A percentile compares a stretch with the other conserved stretches of the same genome.
Evolutionary conservation across 1,140 invertebrate genomes (phyloP).

Genomic region (Drosophila sturtevanti): DNA sequence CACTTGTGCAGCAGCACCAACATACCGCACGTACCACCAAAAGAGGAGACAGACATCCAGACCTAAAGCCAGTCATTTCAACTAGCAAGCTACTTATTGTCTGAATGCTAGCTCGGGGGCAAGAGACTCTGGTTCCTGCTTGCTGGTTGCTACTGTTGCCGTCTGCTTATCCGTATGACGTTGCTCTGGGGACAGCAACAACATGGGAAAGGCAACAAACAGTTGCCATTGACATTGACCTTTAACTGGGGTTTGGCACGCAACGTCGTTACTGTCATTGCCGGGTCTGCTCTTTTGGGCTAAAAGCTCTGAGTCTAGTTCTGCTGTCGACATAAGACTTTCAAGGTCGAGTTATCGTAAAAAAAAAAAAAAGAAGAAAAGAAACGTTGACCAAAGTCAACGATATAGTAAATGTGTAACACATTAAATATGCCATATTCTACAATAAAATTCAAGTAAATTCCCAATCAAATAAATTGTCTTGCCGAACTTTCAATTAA

Average conservation of each 20-base stretch:
- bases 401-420: constrained; percentile 31
- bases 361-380: constrained; percentile 13
- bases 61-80: constrained; percentile 33
- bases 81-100: constrained; percentile 63
- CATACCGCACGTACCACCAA: constrained; percentile 46
- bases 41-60: constrained; percentile 23
- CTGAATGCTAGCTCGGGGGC: constrained; percentile 6
- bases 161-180: constrained; percentile 15
- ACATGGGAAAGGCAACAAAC: constrained; percentile 29
- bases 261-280: constrained; percentile 41
- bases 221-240: constrained; percentile 57
- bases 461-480: constrained; percentile 1
- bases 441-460: neutral
- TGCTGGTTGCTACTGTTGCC: neutral
- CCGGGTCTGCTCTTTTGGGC: neutral
- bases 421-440: neutral
- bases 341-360: constrained; percentile 65
- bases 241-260: constrained; percentile 55
- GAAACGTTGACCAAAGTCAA: constrained; percentile 45
- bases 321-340: constrained; percentile 25
- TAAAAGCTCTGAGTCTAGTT: neutral
- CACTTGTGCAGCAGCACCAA: constrained; percentile 28
- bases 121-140: constrained; percentile 29
- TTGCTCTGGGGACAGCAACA: constrained; percentile 17
- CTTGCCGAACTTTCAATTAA: constrained; percentile 27